Evolutionary conservation across 1,140 invertebrate species (phyloP), one percentile per base, ranked within the genome.

Genomic region (Diploscapter pachys): DNA sequence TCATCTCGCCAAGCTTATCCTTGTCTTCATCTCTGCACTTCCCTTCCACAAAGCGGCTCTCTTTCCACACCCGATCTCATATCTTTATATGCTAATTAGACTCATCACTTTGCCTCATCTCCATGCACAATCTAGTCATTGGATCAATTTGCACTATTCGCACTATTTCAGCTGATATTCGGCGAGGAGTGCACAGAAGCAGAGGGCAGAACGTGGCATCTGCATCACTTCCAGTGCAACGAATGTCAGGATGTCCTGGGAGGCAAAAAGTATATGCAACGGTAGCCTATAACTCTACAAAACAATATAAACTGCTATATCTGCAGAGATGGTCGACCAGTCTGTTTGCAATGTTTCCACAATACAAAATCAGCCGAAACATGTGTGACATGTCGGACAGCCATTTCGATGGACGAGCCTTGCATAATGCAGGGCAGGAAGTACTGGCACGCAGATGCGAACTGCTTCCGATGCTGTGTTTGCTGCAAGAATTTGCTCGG

Each of bases 111-210:
- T 31, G 31, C 31, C 31, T 31, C 31, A 31, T 31, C 31, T 31
- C 31, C 31, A 31, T 31, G 31, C 31, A 31, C 31, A 31, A 31
- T 31, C 31, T 31, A 31, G 31, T 31, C 31, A 31, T 31, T 31
- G 31, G 31, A 31, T 31, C 31, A 31, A 31, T 31, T 31, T 31
- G 31, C 31, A 31, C 31, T 31, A 31, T 31, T 31, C 31, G 31
- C 31, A 31, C 11, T 13, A 72, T 65, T 89, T 88, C 89, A 95
- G 92, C 94, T 98, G 71, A 98, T 98, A 80, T 91, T 99, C 68
- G 93, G 95, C 3, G 95, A 98, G 85, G 95, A 98, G 87, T 98
- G 95, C 87, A 98, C 96, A 4, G 95, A 98, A 87, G 96, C 96
- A 2, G 96, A 98, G 84, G 95, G 95, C 0, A 89, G 93, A 74